Evolutionary conservation across 1,140 invertebrate genomes (phyloP), one percentile per base, ranked within the genome.

Genomic region (Patella vulgata): DNA sequence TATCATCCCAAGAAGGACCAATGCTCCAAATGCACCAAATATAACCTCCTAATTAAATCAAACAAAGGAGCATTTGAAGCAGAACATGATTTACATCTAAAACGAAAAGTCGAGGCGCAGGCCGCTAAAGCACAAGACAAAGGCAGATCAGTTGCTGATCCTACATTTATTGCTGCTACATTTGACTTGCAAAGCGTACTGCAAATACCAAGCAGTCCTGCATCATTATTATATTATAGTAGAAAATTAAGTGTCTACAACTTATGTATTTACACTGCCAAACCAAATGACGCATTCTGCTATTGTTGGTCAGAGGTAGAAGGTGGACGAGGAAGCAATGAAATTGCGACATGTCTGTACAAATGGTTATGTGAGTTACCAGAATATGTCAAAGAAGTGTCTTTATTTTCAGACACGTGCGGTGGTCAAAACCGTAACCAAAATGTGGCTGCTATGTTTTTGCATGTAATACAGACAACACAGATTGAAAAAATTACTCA

Each of bases 401-500:
- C 31, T 44, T 36, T 66, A 6, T 70, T 54, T 43, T 55, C 48
- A 28, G 63, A 70, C 46, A 66, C 58, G 19, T 66, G 67, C 43
- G 63, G 67, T 30, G 63, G 67, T 28, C 67, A 68, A 39, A 68
- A 68, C 36, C 21, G 61, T 33, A 68, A 68, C 31, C 28, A 63
- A 31, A 53, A 58, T 52, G 56, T 68, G 5, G 51, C 57, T 40
- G 44, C 52, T 36, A 39, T 56, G 27, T 42, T 43, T 46, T 30
- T 31, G 23, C 23, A 48, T 36, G 56, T 36, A 31, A 51, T 11
- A 33, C 48, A 51, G 30, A 31, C 36, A 31, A 33, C 30, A 17
- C 30, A 51, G 3, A 51, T 30, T 27, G 31, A 54, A 40, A 14
- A 27, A 11, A 61, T 70, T 21, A 54, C 50, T 47, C 68, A 66